These are phyloP conservation scores for Gisinianus flammeolus DNA, from an alignment of 2,888 invertebrate genomes.

Conservation along the genomic window DNA sequence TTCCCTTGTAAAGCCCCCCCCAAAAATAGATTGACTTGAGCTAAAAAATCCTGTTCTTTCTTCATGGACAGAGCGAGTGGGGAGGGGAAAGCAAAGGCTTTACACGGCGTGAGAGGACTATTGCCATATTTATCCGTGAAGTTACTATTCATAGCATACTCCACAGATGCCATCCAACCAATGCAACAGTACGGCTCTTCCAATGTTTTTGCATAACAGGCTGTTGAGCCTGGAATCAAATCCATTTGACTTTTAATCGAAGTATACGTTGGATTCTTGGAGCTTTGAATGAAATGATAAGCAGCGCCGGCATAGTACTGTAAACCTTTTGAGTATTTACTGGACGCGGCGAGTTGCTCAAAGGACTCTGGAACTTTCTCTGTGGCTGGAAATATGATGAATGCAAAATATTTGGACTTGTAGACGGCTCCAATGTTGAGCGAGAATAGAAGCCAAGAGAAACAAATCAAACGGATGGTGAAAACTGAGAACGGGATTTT, in stretches of 20 bases:
- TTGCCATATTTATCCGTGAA: conserved; percentile 15
- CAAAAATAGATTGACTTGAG: neutral
- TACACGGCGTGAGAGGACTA: neutral
- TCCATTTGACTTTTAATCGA: neutral
- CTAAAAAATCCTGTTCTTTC: neutral
- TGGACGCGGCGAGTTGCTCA: conserved; percentile 13
- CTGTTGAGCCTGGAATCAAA: neutral
- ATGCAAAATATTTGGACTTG: conserved; percentile 15
- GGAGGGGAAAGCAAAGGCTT: neutral
- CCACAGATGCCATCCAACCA: conserved; percentile 8
- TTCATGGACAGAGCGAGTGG: neutral
- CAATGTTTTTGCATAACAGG: neutral
- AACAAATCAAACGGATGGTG: neutral
- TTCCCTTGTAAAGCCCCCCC: neutral
- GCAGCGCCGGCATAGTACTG: neutral
- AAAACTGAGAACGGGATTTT: neutral
- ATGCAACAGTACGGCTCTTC: neutral
- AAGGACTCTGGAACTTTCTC: conserved; percentile 5
- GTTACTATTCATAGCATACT: neutral
- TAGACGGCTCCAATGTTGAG: conserved; percentile 12
- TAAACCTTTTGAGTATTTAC: neutral
- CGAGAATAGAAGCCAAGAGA: conserved; percentile 2
- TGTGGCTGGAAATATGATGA: conserved; percentile 1
- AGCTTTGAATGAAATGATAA: neutral
- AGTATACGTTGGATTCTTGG: conserved; percentile 12